Conservation (phyloP, 1,140 invertebrate genomes). For the Drosophila persimilis region DNA sequence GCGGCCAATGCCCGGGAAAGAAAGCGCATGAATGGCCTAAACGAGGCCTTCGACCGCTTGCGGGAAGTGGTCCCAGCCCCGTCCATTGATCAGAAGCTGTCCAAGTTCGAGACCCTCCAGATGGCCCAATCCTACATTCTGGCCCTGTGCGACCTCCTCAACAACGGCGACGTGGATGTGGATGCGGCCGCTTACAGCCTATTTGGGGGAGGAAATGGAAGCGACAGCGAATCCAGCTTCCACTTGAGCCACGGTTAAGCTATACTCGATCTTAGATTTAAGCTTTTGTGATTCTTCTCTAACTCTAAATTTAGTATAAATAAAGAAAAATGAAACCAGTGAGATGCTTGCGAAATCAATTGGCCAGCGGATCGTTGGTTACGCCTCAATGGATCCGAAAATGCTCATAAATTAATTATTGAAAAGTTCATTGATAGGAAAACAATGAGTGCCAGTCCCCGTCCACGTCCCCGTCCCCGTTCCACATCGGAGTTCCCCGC, state of each 20-base stretch:
- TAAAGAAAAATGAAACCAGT: conserved; percentile 11
- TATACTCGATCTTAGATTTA: conserved; percentile 41
- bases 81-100: conserved; percentile 90
- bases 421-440: conserved; percentile 59
- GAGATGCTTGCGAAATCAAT: conserved; percentile 35
- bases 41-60: conserved; percentile 91
- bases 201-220: conserved; percentile 22
- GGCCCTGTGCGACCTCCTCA: conserved; percentile 87
- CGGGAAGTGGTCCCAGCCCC: conserved; percentile 92
- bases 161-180: conserved; percentile 60
- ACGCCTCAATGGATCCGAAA: conserved; percentile 41
- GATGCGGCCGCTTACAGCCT: conserved; percentile 56
- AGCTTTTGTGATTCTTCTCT: conserved; percentile 62
- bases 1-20: conserved; percentile 92
- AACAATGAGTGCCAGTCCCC: conserved; percentile 28
- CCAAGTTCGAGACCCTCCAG: conserved; percentile 94
- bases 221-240: conserved; percentile 50
- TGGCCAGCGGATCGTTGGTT: conserved; percentile 26
- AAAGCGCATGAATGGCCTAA: conserved; percentile 91
- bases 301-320: conserved; percentile 35
- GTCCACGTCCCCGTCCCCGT: conserved; percentile 35
- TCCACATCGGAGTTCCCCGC: not conserved
- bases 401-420: conserved; percentile 70
- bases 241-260: conserved; percentile 31
- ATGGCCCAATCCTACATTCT: conserved; percentile 94